phyloP scores from a whole-genome alignment of 1,140 invertebrate species.

The Lutraria rhynchaena region DNA sequence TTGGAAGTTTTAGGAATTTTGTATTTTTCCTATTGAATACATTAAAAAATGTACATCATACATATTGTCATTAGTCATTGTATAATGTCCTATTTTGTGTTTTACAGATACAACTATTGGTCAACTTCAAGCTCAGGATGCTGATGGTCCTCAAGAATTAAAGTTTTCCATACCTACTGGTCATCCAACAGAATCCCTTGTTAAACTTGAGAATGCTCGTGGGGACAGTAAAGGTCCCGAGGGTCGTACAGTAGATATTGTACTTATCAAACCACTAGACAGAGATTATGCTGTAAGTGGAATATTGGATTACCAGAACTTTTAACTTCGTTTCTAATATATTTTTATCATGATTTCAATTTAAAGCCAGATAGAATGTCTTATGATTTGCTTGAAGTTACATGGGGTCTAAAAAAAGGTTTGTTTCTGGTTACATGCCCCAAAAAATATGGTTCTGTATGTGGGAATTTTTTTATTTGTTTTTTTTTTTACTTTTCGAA shows the following conservation, averaged over 20 bases:
- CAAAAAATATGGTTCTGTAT: background rate
- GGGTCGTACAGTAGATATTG: slow-evolving; percentile 37
- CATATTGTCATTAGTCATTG: too few relatives aligned
- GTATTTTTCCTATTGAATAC: too few relatives aligned
- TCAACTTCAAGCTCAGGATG: slow-evolving; percentile 11
- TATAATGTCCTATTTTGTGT: too few relatives aligned
- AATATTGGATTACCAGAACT: background rate
- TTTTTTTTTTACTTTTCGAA: too few relatives aligned
- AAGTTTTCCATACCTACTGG: slow-evolving; percentile 42
- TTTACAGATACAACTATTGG: slow-evolving; percentile 33
- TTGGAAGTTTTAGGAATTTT: too few relatives aligned
- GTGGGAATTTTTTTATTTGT: too few relatives aligned
- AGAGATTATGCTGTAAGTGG: slow-evolving; percentile 42
- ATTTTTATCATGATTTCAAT: background rate
- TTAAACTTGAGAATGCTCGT: slow-evolving; percentile 21
- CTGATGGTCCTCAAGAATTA: slow-evolving; percentile 43
- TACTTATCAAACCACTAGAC: slow-evolving; percentile 32
- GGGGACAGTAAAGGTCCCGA: slow-evolving; percentile 8
- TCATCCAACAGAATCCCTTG: slow-evolving; percentile 12
- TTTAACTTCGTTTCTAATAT: background rate
- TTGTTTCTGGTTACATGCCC: too few relatives aligned
- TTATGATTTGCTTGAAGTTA: background rate
- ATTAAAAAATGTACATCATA: too few relatives aligned
- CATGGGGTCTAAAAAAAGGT: too few relatives aligned
- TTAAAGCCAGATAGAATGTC: background rate